Percentiles rank a stretch among this genome's conserved stretches.
These are phyloP conservation scores for Limanda limanda DNA, from an alignment of 2,113 vertebrate species.

Conservation along the genomic window DNA sequence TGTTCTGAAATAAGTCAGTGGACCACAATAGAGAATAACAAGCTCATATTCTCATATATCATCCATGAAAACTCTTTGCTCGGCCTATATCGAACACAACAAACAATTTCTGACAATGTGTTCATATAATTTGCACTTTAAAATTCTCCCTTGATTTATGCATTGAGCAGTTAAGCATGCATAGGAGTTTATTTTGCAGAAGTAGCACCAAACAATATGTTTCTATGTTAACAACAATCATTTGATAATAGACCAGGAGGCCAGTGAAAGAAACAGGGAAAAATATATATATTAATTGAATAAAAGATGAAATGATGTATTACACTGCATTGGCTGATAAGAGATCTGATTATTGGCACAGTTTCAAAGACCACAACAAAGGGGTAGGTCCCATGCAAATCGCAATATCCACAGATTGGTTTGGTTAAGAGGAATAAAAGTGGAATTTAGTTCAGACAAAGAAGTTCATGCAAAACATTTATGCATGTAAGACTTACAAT, in stretches of 20 bases:
- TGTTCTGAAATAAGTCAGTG: constrained; percentile 1
- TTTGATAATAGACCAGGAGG: constrained; percentile 9
- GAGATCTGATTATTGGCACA: no score
- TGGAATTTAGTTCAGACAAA: no score
- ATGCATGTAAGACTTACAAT: no score
- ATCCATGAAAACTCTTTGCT: constrained; percentile 10
- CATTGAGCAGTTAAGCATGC: neutral
- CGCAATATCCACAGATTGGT: no score
- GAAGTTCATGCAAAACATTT: no score
- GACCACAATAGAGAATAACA: constrained; percentile 5
- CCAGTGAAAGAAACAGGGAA: no score
- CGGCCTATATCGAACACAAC: neutral
- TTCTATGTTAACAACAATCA: neutral
- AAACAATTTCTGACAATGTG: neutral
- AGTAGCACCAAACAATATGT: neutral
- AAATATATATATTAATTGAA: no score
- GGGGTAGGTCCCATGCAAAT: no score
- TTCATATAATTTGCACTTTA: neutral
- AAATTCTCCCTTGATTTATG: neutral
- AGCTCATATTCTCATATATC: constrained; percentile 1
- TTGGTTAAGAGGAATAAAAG: no score
- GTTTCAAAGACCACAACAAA: no score
- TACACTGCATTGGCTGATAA: no score
- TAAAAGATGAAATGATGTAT: no score
- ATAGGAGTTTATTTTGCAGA: neutral